phyloP scores from a whole-genome alignment of 2,797 vertebrate species.

The Nothura maculosa region DNA sequence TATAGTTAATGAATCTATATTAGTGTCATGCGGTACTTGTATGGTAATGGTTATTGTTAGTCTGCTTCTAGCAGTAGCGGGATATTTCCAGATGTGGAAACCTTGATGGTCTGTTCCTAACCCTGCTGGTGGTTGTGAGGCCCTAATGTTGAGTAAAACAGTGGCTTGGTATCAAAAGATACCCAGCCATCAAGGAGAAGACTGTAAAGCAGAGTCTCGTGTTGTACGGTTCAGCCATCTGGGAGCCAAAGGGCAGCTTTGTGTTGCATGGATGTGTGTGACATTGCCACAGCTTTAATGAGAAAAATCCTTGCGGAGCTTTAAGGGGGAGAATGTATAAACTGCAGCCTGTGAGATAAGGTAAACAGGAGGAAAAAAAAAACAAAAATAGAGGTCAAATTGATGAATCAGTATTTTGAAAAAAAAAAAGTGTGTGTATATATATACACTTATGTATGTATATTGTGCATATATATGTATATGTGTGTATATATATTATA shows the following conservation, averaged over 20 bases:
- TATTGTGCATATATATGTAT: too few species aligned
- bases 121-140: not conserved
- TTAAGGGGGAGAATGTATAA: not conserved
- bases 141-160: not conserved
- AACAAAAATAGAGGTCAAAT: not conserved
- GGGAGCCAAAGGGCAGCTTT: not conserved
- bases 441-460: too few species aligned
- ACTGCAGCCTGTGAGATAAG: not conserved
- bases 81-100: too few species aligned
- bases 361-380: too few species aligned
- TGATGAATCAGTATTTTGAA: too few species aligned
- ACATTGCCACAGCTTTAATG: not conserved
- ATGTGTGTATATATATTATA: too few species aligned
- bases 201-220: not conserved
- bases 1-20: too few species aligned
- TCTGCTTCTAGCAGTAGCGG: too few species aligned
- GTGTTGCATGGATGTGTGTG: not conserved
- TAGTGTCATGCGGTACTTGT: too few species aligned
- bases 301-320: not conserved
- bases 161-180: not conserved
- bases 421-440: too few species aligned
- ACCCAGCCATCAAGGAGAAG: not conserved
- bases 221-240: not conserved
- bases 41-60: too few species aligned
- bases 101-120: too few species aligned